Percentiles rank a stretch among this genome's conserved stretches.
These are phyloP conservation scores for Myotis vivesi DNA, from an alignment of 2,797 vertebrate species.

Conservation along the genomic window DNA sequence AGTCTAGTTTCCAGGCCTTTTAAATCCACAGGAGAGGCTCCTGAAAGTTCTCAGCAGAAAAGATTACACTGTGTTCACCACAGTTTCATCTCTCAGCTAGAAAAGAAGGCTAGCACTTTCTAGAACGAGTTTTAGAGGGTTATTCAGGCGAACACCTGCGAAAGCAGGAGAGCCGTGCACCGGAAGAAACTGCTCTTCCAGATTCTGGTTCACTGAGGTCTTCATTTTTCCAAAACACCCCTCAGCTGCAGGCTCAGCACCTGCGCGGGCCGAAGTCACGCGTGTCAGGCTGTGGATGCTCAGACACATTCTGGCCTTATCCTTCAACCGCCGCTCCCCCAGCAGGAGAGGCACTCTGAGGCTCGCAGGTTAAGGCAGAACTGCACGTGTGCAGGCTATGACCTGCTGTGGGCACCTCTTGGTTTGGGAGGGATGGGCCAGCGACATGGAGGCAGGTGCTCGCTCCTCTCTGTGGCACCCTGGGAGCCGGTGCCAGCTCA, in stretches of 20 bases:
- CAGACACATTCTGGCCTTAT: conserved; percentile 47
- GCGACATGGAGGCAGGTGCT: neutral
- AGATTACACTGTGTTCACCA: conserved; percentile 23
- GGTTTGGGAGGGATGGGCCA: neutral
- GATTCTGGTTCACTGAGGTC: conserved; percentile 35
- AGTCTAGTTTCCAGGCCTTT: conserved; percentile 18
- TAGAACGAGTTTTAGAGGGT: neutral
- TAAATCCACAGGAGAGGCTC: conserved; percentile 14
- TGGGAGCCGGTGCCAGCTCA: conserved; percentile 30
- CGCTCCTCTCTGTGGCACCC: conserved; percentile 7
- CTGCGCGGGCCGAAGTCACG: conserved; percentile 55
- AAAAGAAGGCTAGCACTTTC: neutral
- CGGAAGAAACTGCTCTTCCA: neutral
- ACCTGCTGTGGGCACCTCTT: neutral
- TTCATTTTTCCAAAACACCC: neutral
- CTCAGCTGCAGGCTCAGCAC: neutral
- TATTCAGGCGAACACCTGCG: neutral
- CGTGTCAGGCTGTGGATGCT: conserved; percentile 16
- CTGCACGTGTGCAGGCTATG: neutral
- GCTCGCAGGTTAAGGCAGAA: conserved; percentile 15
- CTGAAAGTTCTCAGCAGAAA: conserved; percentile 47
- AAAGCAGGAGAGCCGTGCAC: neutral
- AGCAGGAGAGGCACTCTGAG: neutral
- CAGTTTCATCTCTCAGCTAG: conserved; percentile 1
- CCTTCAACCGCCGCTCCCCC: conserved; percentile 8